phyloP scores from a whole-genome alignment of 2,113 vertebrate genomes.

The Hemicordylus capensis region DNA sequence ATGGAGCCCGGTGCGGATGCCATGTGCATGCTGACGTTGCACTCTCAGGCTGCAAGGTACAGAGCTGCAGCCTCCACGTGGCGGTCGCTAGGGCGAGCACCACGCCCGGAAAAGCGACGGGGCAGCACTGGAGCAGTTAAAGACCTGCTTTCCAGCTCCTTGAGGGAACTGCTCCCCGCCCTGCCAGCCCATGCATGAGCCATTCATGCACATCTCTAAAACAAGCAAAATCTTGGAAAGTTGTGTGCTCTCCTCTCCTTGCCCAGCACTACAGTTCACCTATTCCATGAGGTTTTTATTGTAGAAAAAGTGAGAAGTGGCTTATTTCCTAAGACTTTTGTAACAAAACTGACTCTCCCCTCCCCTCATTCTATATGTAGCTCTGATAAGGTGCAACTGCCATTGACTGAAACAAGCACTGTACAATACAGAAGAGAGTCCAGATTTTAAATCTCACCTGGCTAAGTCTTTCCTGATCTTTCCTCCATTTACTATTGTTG shows the following conservation, averaged over 20 bases:
- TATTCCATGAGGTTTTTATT: fast-evolving
- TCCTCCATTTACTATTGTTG: neutral
- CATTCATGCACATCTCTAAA: no score
- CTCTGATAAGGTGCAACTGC: neutral
- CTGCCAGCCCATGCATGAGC: no score
- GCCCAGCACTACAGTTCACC: neutral
- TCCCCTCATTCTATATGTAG: neutral
- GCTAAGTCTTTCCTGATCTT: neutral
- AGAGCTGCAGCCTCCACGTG: no score
- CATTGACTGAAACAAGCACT: neutral
- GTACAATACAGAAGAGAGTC: neutral
- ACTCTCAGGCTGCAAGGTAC: no score
- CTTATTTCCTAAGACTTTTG: neutral
- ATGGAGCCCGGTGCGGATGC: no score
- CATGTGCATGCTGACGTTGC: no score
- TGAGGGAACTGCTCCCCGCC: no score
- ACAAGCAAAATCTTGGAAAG: neutral
- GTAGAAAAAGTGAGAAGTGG: neutral
- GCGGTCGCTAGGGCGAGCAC: no score
- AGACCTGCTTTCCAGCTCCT: no score
- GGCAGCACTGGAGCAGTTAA: no score
- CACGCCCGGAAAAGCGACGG: no score
- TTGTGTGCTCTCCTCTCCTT: neutral
- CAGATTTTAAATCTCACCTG: neutral
- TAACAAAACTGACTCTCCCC: neutral